phyloP scores from a whole-genome alignment of 2,797 vertebrate genomes.

The Yasuhikotakia modesta region DNA sequence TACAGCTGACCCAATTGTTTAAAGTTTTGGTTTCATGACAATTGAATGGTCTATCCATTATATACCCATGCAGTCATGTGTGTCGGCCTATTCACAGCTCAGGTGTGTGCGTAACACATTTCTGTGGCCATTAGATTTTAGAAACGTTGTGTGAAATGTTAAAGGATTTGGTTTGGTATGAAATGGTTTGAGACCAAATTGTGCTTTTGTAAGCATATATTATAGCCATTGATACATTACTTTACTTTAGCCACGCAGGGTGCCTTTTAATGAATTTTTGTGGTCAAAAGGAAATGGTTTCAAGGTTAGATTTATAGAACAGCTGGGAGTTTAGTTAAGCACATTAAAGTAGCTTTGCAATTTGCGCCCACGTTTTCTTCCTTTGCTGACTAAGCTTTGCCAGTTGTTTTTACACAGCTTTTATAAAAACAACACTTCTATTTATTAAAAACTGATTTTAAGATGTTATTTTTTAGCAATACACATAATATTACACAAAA shows the following conservation, averaged over 20 bases:
- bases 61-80: neutral
- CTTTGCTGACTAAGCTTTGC: slow-evolving; percentile 69
- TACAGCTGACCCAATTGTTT: slow-evolving; percentile 10
- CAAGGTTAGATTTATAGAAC: slow-evolving; percentile 66
- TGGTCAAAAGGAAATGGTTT: slow-evolving; percentile 70
- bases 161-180: slow-evolving; percentile 64
- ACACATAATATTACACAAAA: too few species aligned
- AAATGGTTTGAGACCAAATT: slow-evolving; percentile 70
- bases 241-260: slow-evolving; percentile 64
- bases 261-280: slow-evolving; percentile 72
- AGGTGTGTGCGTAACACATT: neutral
- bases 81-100: slow-evolving; percentile 15
- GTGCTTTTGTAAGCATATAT: slow-evolving; percentile 70
- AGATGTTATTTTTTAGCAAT: too few species aligned
- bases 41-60: slow-evolving; percentile 1
- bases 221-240: slow-evolving; percentile 61
- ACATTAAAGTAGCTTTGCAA: slow-evolving; percentile 65
- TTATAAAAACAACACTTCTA: neutral
- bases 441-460: too few species aligned
- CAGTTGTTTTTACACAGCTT: slow-evolving; percentile 67
- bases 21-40: slow-evolving; percentile 1
- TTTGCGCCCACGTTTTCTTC: slow-evolving; percentile 56
- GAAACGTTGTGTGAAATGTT: slow-evolving; percentile 50
- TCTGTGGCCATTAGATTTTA: slow-evolving; percentile 22
- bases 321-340: slow-evolving; percentile 70